Evolutionary conservation across 2,113 vertebrate species (phyloP), one percentile per base, ranked within the genome.

Genomic region (Carettochelys insculpta): DNA sequence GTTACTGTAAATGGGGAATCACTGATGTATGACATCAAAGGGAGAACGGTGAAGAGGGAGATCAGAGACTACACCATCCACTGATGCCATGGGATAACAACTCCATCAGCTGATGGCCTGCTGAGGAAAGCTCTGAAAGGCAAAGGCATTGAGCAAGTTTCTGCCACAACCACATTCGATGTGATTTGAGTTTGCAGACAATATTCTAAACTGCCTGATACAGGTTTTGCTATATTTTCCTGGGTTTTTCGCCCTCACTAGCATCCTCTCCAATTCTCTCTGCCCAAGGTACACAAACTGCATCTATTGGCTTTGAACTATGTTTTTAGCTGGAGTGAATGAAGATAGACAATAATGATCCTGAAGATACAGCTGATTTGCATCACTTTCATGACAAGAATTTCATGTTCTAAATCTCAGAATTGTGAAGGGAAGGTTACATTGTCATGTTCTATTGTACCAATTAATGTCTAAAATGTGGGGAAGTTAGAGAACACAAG

Each of bases 391-490:
- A 45, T 31, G 80, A 81, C n/a, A 45, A 52, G 88, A 92, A 90
- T 45, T 51, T 82, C 17, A 8, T 77, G 29, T 77, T 82, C 87
- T 50, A 88, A 87, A 87, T 58, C 84, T 71, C 90, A 86, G 41
- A 45, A 24, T 73, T 73, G 24, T 73, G 41, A 38, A 73, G 81
- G 48, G 87, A 88, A 95, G 90, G 77, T 76, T 41, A 58, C 22
- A 27, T 85, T 85, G 90, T 89, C 77, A 31, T 79, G 47, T 48
- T 88, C 73, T 48, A 56, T 53, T 77, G 58, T 77, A 90, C 86
- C 82, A 95, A 94, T 96, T 93, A 94, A 86, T 1, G 16, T 91
- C 93, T 93, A 83, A 93, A 94, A 77, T 83, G 92, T 77, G 24
- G 77, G 61, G 68, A 43, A 95, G 43, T n/a, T 81, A 79, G 43